phyloP scores from a whole-genome alignment of 2,888 invertebrate species.

The Cosmia trapezina region DNA sequence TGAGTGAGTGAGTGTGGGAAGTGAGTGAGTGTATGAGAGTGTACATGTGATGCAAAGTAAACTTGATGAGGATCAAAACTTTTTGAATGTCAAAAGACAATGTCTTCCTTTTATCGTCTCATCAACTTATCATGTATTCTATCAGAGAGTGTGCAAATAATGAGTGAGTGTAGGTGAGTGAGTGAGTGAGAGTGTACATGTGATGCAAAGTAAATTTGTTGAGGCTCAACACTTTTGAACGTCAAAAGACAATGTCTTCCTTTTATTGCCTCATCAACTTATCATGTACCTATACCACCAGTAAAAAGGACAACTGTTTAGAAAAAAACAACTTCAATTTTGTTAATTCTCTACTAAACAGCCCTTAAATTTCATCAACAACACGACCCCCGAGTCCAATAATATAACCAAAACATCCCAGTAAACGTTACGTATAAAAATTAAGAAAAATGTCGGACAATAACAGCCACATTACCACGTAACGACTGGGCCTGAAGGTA shows the following conservation, averaged over 20 bases:
- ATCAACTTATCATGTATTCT: no score
- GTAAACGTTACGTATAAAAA: conserved; percentile 41
- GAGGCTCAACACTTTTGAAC: not conserved
- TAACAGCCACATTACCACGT: conserved; percentile 53
- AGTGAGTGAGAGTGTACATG: no score
- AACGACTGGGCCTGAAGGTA: conserved; percentile 49
- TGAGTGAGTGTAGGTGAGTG: no score
- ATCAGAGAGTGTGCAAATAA: no score
- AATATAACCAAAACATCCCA: conserved; percentile 29
- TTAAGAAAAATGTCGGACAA: conserved; percentile 53
- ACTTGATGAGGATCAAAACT: no score
- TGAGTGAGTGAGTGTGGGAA: no score
- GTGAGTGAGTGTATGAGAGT: no score
- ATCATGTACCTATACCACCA: no score
- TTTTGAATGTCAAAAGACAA: no score
- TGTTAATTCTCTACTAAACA: not conserved
- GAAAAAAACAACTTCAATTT: not conserved
- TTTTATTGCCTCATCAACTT: not conserved
- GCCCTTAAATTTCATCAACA: conserved; percentile 11
- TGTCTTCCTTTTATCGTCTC: no score
- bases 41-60: no score
- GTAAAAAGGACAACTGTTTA: not conserved
- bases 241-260: not conserved
- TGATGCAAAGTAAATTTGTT: no score
- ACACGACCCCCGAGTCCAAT: conserved; percentile 19